phyloP scores from a whole-genome alignment of 2,888 invertebrate genomes.

The Osmoderma eremita region DNA sequence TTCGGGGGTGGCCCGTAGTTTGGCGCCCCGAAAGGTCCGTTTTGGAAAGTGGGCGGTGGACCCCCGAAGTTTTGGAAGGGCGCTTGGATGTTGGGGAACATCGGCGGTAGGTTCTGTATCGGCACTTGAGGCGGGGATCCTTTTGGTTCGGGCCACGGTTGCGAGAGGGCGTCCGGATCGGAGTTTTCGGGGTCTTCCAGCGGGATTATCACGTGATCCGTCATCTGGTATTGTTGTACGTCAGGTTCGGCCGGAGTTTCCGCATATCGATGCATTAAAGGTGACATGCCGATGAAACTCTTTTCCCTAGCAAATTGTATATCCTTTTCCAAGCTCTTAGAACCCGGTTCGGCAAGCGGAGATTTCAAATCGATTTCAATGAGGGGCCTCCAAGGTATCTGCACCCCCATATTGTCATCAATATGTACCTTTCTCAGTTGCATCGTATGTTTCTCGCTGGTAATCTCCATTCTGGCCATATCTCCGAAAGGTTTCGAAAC shows the following conservation, averaged over 20 bases:
- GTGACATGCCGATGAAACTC: constrained; percentile 65
- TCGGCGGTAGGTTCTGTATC: constrained; percentile 53
- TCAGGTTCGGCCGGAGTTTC: constrained; percentile 90
- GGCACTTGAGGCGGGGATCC: constrained; percentile 67
- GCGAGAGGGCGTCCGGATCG: constrained; percentile 80
- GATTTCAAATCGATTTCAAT: constrained; percentile 75
- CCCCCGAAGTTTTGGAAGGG: constrained; percentile 60
- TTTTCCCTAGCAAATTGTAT: constrained; percentile 89
- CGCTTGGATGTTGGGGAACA: constrained; percentile 54
- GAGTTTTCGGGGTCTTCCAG: constrained; percentile 89
- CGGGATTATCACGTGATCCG: constrained; percentile 86
- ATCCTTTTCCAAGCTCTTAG: constrained; percentile 86
- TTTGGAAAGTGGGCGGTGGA: constrained; percentile 60
- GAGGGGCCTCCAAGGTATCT: constrained; percentile 79
- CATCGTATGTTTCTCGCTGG: constrained; percentile 85
- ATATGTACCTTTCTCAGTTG: constrained; percentile 68
- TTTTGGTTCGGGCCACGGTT: constrained; percentile 88
- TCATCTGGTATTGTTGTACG: constrained; percentile 78
- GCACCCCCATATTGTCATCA: constrained; percentile 86
- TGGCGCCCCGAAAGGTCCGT: constrained; percentile 60
- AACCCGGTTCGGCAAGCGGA: constrained; percentile 74
- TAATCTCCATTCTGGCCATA: constrained; percentile 90
- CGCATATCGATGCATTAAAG: constrained; percentile 71
- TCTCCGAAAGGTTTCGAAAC: constrained; percentile 92
- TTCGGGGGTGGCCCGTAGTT: constrained; percentile 40